These are phyloP conservation scores for Sisor rabdophorus DNA, from an alignment of 2,113 vertebrate species.

Conservation along the genomic window DNA sequence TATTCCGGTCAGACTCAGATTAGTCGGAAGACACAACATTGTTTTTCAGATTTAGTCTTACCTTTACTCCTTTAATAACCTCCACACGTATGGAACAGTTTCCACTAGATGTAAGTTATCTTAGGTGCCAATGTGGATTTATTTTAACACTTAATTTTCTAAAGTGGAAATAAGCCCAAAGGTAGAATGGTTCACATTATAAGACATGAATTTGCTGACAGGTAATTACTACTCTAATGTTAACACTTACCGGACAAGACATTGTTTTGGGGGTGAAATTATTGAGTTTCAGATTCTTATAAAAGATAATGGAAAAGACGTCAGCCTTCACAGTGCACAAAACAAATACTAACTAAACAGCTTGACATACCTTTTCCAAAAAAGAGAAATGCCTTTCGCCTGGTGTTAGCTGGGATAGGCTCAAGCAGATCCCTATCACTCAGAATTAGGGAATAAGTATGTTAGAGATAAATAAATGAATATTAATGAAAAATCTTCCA, in stretches of 20 bases:
- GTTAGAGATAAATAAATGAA: too few species aligned
- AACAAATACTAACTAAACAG: not conserved
- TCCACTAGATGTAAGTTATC: too few species aligned
- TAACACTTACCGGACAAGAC: not conserved
- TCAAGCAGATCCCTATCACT: too few species aligned
- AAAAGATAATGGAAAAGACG: not conserved
- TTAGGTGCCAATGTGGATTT: too few species aligned
- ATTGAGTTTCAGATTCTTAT: not conserved
- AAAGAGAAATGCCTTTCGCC: too few species aligned
- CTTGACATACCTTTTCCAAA: not conserved
- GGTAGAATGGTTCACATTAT: not conserved
- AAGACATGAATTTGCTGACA: not conserved
- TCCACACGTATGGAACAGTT: too few species aligned
- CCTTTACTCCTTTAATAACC: too few species aligned
- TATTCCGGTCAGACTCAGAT: not conserved
- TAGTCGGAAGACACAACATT: not conserved
- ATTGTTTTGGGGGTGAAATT: not conserved
- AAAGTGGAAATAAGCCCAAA: not conserved
- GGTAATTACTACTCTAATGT: not conserved
- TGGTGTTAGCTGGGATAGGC: too few species aligned
- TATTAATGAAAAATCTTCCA: too few species aligned
- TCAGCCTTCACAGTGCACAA: not conserved
- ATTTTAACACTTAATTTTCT: too few species aligned
- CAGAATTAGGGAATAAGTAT: too few species aligned
- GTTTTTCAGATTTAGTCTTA: too few species aligned